Conservation (phyloP, 2,113 vertebrate species). For the Riparia riparia region DNA sequence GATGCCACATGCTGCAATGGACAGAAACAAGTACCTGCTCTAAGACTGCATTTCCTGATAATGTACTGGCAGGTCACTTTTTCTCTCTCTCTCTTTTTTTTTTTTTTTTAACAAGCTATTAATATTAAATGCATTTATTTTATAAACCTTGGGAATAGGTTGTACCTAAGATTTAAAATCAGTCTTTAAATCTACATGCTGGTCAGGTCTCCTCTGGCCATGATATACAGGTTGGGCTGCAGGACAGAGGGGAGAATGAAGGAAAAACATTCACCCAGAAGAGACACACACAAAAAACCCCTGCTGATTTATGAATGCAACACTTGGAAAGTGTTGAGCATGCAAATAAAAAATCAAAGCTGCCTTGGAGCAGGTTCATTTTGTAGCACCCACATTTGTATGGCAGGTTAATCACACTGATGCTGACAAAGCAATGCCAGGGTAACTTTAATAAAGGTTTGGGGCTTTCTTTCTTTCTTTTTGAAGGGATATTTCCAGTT, state of each 20-base stretch:
- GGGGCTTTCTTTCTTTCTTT: not conserved
- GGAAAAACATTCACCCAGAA: slow-evolving; percentile 5
- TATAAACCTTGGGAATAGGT: not conserved
- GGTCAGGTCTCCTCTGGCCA: not conserved
- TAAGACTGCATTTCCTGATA: not conserved
- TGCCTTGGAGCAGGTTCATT: slow-evolving; percentile 57
- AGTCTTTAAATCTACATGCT: not conserved
- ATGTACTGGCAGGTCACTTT: not conserved
- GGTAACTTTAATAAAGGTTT: slow-evolving; percentile 49
- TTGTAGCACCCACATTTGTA: slow-evolving; percentile 43
- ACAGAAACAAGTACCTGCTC: not conserved
- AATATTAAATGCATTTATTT: not conserved
- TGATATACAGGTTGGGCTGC: not conserved
- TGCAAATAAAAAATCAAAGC: slow-evolving; percentile 70
- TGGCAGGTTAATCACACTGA: slow-evolving; percentile 53
- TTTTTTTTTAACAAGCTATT: not conserved
- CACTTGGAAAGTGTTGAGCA: slow-evolving; percentile 58
- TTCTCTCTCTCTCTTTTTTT: not conserved
- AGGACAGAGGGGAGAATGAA: not conserved
- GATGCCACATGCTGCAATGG: not conserved
- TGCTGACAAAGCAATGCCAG: slow-evolving; percentile 13
- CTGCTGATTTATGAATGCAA: slow-evolving; percentile 63
- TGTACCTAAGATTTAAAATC: not conserved
- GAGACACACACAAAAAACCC: not conserved
- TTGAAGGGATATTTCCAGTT: not conserved